A percentile compares a stretch with the other conserved stretches of the same genome.
phyloP scores from a whole-genome alignment of 2,113 vertebrate species.

The Philantomba maxwellii region DNA sequence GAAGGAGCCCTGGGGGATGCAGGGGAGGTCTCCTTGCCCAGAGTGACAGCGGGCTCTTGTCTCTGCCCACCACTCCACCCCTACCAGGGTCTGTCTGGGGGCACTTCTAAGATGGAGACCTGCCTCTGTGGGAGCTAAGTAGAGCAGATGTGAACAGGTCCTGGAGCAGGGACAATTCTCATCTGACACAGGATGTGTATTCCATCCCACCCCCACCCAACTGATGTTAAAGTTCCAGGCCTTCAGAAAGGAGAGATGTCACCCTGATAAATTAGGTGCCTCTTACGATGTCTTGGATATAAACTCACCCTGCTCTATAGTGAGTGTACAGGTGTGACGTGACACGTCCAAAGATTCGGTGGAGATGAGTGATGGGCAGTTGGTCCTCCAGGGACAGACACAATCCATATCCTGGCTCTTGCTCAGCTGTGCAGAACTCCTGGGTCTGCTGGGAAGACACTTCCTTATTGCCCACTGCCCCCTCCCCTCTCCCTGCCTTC shows the following conservation, averaged over 20 bases:
- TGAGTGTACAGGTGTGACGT: rapidly evolving
- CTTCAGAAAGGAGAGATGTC: neutral
- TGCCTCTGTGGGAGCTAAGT: neutral
- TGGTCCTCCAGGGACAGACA: neutral
- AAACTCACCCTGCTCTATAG: neutral
- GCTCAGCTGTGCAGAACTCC: neutral
- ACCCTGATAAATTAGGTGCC: neutral
- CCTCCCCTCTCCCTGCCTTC: neutral
- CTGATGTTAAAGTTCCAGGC: neutral
- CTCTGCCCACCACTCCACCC: neutral
- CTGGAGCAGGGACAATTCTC: neutral
- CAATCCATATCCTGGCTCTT: too few species aligned
- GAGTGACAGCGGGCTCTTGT: neutral
- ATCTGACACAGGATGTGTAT: neutral
- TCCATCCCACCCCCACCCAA: neutral
- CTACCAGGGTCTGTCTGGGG: neutral
- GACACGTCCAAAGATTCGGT: neutral
- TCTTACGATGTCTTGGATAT: neutral
- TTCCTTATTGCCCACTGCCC: neutral
- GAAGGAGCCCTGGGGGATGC: rapidly evolving
- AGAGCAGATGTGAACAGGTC: rapidly evolving
- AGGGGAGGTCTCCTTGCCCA: neutral
- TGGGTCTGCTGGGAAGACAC: neutral
- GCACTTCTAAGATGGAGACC: neutral
- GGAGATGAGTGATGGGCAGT: neutral